Evolutionary conservation across 1,140 invertebrate species (phyloP).

Genomic region (Trichonephila clavipes): DNA sequence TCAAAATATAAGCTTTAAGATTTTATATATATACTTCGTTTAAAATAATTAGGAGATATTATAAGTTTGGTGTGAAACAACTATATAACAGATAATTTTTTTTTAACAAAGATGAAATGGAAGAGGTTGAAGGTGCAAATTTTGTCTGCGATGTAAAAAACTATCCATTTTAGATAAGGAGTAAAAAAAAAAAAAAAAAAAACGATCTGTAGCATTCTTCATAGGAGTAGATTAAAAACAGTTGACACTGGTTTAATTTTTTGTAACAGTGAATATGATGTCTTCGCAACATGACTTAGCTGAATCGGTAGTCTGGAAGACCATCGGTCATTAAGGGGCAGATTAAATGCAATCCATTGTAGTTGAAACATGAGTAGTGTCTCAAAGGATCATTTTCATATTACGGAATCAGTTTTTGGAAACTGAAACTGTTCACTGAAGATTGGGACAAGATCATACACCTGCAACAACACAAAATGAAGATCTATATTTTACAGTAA

Average conservation of each 20-base stretch:
- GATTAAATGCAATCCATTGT: background rate
- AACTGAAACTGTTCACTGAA: background rate
- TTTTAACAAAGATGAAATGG: background rate
- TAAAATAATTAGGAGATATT: background rate
- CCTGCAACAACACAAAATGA: background rate
- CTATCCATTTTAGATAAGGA: background rate
- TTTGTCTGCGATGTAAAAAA: background rate
- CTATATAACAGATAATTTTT: background rate
- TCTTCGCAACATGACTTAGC: background rate
- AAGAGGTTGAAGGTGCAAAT: constrained; percentile 4
- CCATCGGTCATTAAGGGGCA: background rate
- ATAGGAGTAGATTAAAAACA: background rate
- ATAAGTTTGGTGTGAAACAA: background rate
- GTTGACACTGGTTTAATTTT: background rate
- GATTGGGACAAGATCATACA: background rate
- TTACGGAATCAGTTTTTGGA: background rate
- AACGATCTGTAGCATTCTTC: background rate
- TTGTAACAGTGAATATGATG: background rate
- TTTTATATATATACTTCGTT: background rate
- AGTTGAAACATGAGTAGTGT: background rate
- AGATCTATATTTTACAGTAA: background rate
- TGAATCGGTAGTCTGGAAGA: background rate
- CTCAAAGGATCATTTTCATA: background rate
- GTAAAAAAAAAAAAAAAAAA: no score
- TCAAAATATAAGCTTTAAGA: no score